Evolutionary conservation across 2,888 invertebrate species (phyloP).

Genomic region (Coronaproctus castanopsis): DNA sequence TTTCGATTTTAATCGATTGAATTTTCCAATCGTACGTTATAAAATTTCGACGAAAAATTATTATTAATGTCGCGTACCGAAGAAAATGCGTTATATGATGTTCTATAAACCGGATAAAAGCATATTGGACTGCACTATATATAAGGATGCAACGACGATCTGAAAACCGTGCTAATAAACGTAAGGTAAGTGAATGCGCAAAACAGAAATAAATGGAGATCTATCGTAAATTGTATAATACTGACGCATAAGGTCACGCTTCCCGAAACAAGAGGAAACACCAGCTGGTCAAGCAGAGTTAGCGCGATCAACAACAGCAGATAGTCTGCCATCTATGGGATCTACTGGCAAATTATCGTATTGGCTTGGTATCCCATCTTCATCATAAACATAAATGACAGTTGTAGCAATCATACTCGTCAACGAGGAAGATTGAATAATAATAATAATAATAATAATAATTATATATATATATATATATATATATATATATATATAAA

Average conservation of each 20-base stretch:
- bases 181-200: neutral
- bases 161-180: neutral
- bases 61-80: neutral
- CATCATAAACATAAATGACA: neutral
- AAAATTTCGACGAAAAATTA: too few species aligned
- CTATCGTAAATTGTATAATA: neutral
- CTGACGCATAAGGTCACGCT: too few species aligned
- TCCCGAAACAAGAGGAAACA: neutral
- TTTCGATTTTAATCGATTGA: too few species aligned
- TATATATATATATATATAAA: too few species aligned
- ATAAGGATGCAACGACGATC: neutral
- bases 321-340: neutral
- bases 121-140: neutral
- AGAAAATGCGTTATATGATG: neutral
- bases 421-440: neutral
- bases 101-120: neutral
- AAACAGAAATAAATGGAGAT: neutral
- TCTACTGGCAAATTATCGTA: neutral
- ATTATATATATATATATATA: neutral
- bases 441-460: neutral
- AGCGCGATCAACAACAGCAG: neutral
- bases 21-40: too few species aligned
- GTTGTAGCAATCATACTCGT: neutral
- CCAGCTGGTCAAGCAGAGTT: neutral
- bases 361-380: neutral